These are phyloP conservation scores for Blera fallax DNA, from an alignment of 2,888 invertebrate species.

Conservation along the genomic window DNA sequence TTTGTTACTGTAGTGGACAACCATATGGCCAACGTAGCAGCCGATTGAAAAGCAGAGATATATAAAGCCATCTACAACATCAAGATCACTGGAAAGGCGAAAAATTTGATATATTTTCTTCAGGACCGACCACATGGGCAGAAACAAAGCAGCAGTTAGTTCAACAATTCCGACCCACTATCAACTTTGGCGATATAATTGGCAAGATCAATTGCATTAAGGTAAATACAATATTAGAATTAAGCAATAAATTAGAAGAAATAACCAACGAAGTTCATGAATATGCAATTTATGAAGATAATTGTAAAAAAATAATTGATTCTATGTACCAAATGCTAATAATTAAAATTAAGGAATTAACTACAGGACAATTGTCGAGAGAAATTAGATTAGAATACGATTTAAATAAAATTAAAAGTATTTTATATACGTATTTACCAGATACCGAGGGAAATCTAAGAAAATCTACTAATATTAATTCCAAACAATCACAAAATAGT, in stretches of 20 bases:
- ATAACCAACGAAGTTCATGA: background rate
- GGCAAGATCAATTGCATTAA: background rate
- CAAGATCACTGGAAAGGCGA: background rate
- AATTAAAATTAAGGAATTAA: background rate
- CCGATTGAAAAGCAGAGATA: background rate
- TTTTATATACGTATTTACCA: background rate
- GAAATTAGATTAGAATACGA: background rate
- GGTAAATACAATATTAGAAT: background rate
- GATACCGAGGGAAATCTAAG: too few species aligned
- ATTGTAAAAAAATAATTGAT: too few species aligned
- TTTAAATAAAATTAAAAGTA: background rate
- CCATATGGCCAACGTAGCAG: too few species aligned
- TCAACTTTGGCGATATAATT: background rate
- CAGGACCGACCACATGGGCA: background rate
- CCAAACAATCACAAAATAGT: too few species aligned
- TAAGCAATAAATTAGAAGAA: background rate
- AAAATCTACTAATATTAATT: too few species aligned
- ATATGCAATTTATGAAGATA: background rate
- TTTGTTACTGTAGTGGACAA: background rate
- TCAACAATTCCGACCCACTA: background rate
- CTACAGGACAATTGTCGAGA: background rate
- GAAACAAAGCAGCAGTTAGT: background rate
- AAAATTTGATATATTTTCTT: background rate
- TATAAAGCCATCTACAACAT: too few species aligned
- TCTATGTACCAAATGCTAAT: background rate